phyloP scores from a whole-genome alignment of 1,140 invertebrate species.

The Zophobas atratus region DNA sequence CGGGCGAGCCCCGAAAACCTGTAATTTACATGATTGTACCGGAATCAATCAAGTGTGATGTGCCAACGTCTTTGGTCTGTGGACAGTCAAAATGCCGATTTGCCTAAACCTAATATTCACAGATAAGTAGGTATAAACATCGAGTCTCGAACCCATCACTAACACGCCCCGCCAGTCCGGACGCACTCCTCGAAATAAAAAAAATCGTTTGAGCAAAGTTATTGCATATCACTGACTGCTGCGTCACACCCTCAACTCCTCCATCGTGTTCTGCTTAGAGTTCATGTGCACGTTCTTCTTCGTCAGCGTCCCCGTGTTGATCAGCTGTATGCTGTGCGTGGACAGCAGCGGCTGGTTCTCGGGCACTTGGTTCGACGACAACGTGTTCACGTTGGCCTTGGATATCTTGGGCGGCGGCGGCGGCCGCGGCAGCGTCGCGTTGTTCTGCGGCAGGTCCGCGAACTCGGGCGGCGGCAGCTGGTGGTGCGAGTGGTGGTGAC shows the following conservation, averaged over 20 bases:
- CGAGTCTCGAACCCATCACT: conserved; percentile 7
- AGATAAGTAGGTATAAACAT: conserved; percentile 48
- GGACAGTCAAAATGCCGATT: conserved; percentile 9
- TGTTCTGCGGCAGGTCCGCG: conserved; percentile 81
- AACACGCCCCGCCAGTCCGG: not conserved
- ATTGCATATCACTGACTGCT: conserved; percentile 57
- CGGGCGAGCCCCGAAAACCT: not conserved
- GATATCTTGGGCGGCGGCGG: conserved; percentile 81
- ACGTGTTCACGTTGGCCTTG: conserved; percentile 75
- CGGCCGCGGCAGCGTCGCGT: conserved; percentile 78
- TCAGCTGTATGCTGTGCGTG: conserved; percentile 78
- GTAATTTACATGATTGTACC: conserved; percentile 19
- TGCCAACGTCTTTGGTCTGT: conserved; percentile 15
- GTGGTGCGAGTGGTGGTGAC: conserved; percentile 81
- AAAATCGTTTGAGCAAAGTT: conserved; percentile 60
- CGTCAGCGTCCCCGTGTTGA: conserved; percentile 77
- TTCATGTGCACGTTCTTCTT: conserved; percentile 78
- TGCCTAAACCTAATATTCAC: conserved; percentile 41
- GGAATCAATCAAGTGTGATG: not conserved
- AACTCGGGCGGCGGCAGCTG: conserved; percentile 85
- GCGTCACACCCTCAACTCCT: conserved; percentile 86
- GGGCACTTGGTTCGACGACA: conserved; percentile 73
- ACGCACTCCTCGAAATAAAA: conserved; percentile 32
- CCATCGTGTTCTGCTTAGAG: conserved; percentile 79
- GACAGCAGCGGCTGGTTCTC: conserved; percentile 76